Base-by-base conservation (phyloP, 2,888 invertebrate genomes). In the Himalopsyche japonica region DNA sequence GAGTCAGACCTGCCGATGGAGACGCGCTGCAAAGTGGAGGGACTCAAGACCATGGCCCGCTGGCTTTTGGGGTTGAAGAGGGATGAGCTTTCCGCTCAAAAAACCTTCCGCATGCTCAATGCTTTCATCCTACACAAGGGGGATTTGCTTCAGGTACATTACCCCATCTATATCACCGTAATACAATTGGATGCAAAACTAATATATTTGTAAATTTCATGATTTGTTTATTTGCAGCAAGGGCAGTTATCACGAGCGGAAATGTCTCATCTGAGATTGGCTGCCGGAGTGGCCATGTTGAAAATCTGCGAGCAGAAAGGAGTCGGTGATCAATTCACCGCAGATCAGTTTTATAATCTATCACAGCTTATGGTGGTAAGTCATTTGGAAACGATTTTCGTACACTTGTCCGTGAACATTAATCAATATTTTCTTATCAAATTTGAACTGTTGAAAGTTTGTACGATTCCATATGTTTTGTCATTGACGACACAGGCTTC, bases 271-370 rank as follows among this genome's bases (percentile, higher is more conserved):
- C 90, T 99, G 78, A 93, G 99, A 84, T 91, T 99, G 64, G 96
- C 97, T 18, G 98, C 99, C 7, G 99, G 98, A 82, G 97, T 97
- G 90, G 98, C 98, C 79, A 98, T 99, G 97, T 92, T 99, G 81
- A 99, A 98, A 92, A 96, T 99, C 79, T 98, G 98, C 91, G 98
- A 99, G 89, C 98, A 99, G 90, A 98, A 98, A 89, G 97, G 97
- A 79, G 99, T 98, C 82, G 97, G 98, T 0, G 98, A 98, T 90
- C 97, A 98, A 90, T 97, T 97, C 89, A 97, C 96, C 3, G 96
- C 97, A 0, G 98, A 98, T 88, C 98, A 99, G 92, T 99, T 98
- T 92, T 98, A 98, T 89, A 97, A 97, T 89, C 92, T 99, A 47
- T 97, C 98, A 1, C 95, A 96, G 88, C 93, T 99, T 84, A 97